Evolutionary conservation across 2,888 invertebrate species (phyloP), one percentile per base, ranked within the genome.

Genomic region (Zootermopsis nevadensis): DNA sequence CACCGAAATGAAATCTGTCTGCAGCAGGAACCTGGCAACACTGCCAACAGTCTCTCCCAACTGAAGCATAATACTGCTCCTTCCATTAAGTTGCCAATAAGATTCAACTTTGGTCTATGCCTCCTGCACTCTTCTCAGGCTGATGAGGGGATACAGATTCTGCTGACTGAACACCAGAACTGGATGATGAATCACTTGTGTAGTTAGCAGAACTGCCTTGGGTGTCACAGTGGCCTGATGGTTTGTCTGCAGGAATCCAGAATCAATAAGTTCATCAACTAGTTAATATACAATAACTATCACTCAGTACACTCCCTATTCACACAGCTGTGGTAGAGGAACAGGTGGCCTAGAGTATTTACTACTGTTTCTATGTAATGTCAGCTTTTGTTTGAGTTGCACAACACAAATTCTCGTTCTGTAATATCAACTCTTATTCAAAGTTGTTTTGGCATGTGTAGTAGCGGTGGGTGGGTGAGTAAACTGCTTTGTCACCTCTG

Each of bases 61-160:
- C n/a, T 10, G 60, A 69, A 69, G 69, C 69, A 69, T 69, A 33
- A 31, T 22, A n/a, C n/a, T n/a, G n/a, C 60, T 60, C 27, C 60
- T 60, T 60, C 27, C 60, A 60, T 60, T n/a, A 27, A 27, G 33
- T 15, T 69, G 69, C 24, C 69, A 69, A 30, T 33, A 33, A 31
- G 30, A 12, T 69, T 69, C 69, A 69, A 69, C 69, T 69, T 69
- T 69, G 69, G 12, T 69, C 69, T 30, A 69, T 33, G 33, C 31
- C 30, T 31, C 33, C 33, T 69, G 31, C 31, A 60, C 60, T 27
- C 27, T 10, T 27, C 27, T 60, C 60, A 69, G 69, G 12, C 69
- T 30, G 33, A 31, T 31, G 22, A 33, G 8, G 19, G 27, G 69
- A 22, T 31, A 30, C 69, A 33, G 69, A 30, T 22, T 30, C 33